Evolutionary conservation across 1,140 invertebrate species (phyloP).

Genomic region (Hyles euphorbiae): DNA sequence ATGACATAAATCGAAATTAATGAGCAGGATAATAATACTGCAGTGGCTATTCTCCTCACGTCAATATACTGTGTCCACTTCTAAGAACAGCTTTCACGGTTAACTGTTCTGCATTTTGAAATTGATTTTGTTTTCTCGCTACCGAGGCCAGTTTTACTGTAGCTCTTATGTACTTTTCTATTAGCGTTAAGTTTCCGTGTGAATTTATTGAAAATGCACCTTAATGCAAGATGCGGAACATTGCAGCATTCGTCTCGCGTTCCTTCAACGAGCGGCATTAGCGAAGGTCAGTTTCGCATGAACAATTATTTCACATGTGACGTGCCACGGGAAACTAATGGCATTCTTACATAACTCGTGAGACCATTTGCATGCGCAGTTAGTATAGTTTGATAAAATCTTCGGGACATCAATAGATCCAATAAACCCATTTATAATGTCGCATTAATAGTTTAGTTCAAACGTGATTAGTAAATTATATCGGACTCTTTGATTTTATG

Average conservation of each 20-base stretch:
- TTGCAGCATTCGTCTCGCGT: conserved; percentile 31
- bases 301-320: conserved; percentile 32
- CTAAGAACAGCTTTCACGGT: conserved; percentile 59
- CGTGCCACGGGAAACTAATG: conserved; percentile 6
- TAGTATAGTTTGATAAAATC: conserved; percentile 1
- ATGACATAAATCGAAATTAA: conserved; percentile 25
- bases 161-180: conserved; percentile 14
- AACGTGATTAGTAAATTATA: conserved; percentile 6
- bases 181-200: conserved; percentile 14
- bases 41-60: conserved; percentile 41
- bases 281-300: conserved; percentile 59
- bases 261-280: conserved; percentile 49
- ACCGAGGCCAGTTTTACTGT: not conserved
- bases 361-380: conserved; percentile 8
- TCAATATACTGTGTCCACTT: conserved; percentile 32
- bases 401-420: conserved; percentile 2
- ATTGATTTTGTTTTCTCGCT: conserved; percentile 33
- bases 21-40: conserved; percentile 28
- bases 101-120: conserved; percentile 39
- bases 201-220: conserved; percentile 27
- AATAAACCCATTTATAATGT: conserved; percentile 5
- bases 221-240: conserved; percentile 37
- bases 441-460: not conserved
- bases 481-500: conserved; percentile 3
- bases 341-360: not conserved